A percentile compares a stretch with the other conserved stretches of the same genome.
Conservation (phyloP, 2,888 invertebrate genomes). For the Agrenia bidenticulata region DNA sequence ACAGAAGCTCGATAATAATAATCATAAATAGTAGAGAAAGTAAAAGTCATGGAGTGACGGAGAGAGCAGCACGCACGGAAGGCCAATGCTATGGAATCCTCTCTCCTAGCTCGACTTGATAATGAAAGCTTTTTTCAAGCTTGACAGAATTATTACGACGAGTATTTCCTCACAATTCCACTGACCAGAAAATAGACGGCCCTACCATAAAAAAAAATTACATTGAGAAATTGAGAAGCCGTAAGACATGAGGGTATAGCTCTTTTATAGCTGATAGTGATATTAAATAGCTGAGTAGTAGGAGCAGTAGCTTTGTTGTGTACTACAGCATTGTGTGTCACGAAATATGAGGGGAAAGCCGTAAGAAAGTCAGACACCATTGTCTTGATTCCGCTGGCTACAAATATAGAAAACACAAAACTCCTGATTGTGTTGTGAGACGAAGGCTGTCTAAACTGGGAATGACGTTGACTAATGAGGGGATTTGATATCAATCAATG, state of each 20-base stretch:
- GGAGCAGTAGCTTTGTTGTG: background rate
- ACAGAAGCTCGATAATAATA: constrained; percentile 15
- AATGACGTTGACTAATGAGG: constrained; percentile 21
- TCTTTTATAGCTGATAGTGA: too few species aligned
- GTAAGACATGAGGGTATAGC: background rate
- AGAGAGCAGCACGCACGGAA: background rate
- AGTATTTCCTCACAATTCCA: constrained; percentile 6
- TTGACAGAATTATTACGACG: constrained; percentile 11
- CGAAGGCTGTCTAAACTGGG: constrained; percentile 16
- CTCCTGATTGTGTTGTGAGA: constrained; percentile 18
- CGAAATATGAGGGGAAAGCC: background rate
- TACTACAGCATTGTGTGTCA: background rate
- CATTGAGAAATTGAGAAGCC: background rate
- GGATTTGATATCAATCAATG: constrained; percentile 14
- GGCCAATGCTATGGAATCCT: background rate
- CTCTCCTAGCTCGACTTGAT: background rate
- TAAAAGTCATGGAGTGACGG: constrained; percentile 2
- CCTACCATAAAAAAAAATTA: background rate
- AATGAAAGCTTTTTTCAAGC: constrained; percentile 8
- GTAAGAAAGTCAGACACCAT: background rate
- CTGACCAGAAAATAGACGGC: background rate
- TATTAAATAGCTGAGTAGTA: too few species aligned
- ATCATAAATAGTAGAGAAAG: constrained; percentile 17
- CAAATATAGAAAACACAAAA: background rate
- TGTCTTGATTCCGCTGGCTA: background rate